Conservation (phyloP, 2,888 invertebrate species). For the Drosophila neonasuta region DNA sequence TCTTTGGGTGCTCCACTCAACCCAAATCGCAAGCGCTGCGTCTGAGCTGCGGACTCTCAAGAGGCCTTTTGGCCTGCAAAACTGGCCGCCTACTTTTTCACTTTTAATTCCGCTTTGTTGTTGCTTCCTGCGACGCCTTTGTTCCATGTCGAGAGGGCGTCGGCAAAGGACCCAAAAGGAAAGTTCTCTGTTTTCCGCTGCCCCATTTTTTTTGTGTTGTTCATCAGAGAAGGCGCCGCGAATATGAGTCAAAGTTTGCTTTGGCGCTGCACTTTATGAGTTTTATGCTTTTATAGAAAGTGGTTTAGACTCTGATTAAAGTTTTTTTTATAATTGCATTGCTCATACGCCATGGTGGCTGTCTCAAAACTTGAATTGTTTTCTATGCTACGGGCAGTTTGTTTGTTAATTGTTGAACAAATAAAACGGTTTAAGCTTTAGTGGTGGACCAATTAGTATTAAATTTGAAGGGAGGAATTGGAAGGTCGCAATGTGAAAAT, state of each 20-base stretch:
- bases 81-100: slow-evolving; percentile 60
- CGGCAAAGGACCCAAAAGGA: slow-evolving; percentile 23
- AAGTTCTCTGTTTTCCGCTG: slow-evolving; percentile 47
- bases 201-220: slow-evolving; percentile 39
- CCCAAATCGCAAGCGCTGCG: slow-evolving; percentile 20
- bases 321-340: slow-evolving; percentile 47
- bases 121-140: slow-evolving; percentile 7
- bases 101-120: slow-evolving; percentile 56
- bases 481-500: too few species aligned
- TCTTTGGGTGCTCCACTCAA: slow-evolving; percentile 16
- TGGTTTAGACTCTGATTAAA: slow-evolving; percentile 41
- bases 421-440: too few species aligned
- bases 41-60: slow-evolving; percentile 22
- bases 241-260: slow-evolving; percentile 6
- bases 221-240: neutral
- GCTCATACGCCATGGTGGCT: neutral
- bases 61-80: slow-evolving; percentile 37
- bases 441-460: too few species aligned
- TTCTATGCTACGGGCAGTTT: neutral
- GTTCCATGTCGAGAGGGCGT: slow-evolving; percentile 13
- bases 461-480: too few species aligned
- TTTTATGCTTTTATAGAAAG: slow-evolving; percentile 31
- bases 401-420: too few species aligned
- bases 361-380: neutral
- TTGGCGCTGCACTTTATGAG: slow-evolving; percentile 42